These are phyloP conservation scores for Eulemur mongoz DNA, from an alignment of 2,797 vertebrate genomes.

Conservation along the genomic window DNA sequence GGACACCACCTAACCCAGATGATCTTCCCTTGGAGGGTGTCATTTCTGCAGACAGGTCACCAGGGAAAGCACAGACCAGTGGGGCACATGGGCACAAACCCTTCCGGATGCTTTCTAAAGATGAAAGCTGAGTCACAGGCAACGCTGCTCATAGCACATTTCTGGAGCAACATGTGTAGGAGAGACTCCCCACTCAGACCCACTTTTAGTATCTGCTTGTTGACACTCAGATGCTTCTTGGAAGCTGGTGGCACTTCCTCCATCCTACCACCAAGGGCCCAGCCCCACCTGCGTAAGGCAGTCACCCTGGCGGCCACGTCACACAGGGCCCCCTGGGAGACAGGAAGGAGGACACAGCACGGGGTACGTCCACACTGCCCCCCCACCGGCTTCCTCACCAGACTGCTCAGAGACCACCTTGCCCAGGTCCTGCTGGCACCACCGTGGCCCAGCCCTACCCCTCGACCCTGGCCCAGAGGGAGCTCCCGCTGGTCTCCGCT, in stretches of 20 bases:
- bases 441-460: neutral
- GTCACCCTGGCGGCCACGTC: too few relatives aligned
- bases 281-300: neutral
- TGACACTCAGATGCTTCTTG: neutral
- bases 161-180: neutral
- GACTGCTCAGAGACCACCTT: neutral
- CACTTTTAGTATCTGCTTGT: neutral
- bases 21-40: neutral
- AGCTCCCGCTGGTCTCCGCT: neutral
- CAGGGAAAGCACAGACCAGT: neutral
- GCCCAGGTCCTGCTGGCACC: too few relatives aligned
- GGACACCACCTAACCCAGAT: neutral
- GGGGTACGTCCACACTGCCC: neutral
- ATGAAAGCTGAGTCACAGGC: neutral
- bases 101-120: constrained; percentile 7
- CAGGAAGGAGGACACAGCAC: neutral
- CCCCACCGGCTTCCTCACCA: too few relatives aligned
- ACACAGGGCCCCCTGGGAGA: neutral
- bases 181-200: neutral
- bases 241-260: constrained; percentile 6
- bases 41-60: neutral
- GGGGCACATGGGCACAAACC: neutral
- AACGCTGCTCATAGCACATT: neutral
- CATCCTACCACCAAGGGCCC: too few relatives aligned
- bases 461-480: neutral